A percentile compares a stretch with the other conserved stretches of the same genome.
Evolutionary conservation across 1,140 invertebrate genomes (phyloP).

Genomic region (Laodelphax striatellus): DNA sequence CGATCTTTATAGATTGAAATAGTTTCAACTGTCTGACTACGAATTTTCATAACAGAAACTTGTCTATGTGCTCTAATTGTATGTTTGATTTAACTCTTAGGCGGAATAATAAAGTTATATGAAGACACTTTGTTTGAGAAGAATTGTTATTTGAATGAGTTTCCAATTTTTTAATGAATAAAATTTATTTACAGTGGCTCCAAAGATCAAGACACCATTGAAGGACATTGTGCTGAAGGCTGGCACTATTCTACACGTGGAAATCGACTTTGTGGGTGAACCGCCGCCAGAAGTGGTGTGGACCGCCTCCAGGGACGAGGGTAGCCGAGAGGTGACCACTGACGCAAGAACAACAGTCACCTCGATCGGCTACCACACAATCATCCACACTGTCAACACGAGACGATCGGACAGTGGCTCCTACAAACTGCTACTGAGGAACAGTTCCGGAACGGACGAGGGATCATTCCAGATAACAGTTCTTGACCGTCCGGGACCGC

Average conservation of each 20-base stretch:
- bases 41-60: too few relatives aligned
- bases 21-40: too few relatives aligned
- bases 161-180: not conserved
- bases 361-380: constrained; percentile 80
- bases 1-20: too few relatives aligned
- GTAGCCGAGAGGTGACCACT: constrained; percentile 54
- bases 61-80: too few relatives aligned
- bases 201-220: constrained; percentile 83
- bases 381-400: constrained; percentile 81
- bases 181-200: constrained; percentile 50
- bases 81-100: too few relatives aligned
- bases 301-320: constrained; percentile 43
- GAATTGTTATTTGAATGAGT: too few relatives aligned
- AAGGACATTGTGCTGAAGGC: constrained; percentile 81
- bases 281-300: constrained; percentile 76
- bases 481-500: constrained; percentile 74
- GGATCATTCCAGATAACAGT: constrained; percentile 80
- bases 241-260: constrained; percentile 83
- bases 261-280: constrained; percentile 87
- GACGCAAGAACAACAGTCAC: constrained; percentile 77
- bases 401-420: constrained; percentile 72
- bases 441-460: constrained; percentile 81
- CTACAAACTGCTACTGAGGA: constrained; percentile 70
- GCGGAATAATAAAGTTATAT: too few relatives aligned
- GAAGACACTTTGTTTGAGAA: too few relatives aligned